Evolutionary conservation across 53 echinoderm and acorn worm genomes (phyloP), one percentile per base, ranked within the genome.

Genomic region (Holothuria leucospilota): DNA sequence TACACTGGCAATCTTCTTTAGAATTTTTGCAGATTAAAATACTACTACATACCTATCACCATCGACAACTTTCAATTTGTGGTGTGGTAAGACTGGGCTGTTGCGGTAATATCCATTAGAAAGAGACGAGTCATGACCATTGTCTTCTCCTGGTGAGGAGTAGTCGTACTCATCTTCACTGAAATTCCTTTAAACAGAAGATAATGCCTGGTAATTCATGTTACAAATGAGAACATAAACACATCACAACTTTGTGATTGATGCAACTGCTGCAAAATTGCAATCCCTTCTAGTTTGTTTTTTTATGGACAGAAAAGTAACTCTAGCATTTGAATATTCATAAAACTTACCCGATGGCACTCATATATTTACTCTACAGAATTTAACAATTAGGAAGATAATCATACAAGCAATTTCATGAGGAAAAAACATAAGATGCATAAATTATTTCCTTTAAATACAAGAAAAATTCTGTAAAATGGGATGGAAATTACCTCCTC

Each of bases 71-170:
- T 68, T 69, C 29, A 94, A 39, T 28, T 91, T 89, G 26, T 94
- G 86, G 62, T 94, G 94, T 38, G 91, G 94, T 63, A 93, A 90
- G 64, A 86, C 68, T 20, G 88, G 92, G 88, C 85, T 90, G 82
- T 60, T 90, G 82, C 42, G 71, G 79, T 68, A 89, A 67, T n/a
- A 58, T 83, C 34, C 92, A 39, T 66, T 87, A 41, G 63, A 89
- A 84, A 65, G 91, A n/a, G 75, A 49, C 0, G 80, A 56, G 20
- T 80, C 80, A 16, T 58, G 38, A 29, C 28, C 56, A 38, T 80
- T 80, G n/a, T 80, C 80, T 38, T 80, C 80, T 18, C 80, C 80
- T 0, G 56, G 56, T 13, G 80, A 59, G 10, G 80, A 80, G 59
- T 80, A 58, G 1, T 80, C 80, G 20, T 80, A 80, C n/a, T 80